Base-by-base conservation (phyloP, 2,113 vertebrate species). In the Trematocara marginatum region DNA sequence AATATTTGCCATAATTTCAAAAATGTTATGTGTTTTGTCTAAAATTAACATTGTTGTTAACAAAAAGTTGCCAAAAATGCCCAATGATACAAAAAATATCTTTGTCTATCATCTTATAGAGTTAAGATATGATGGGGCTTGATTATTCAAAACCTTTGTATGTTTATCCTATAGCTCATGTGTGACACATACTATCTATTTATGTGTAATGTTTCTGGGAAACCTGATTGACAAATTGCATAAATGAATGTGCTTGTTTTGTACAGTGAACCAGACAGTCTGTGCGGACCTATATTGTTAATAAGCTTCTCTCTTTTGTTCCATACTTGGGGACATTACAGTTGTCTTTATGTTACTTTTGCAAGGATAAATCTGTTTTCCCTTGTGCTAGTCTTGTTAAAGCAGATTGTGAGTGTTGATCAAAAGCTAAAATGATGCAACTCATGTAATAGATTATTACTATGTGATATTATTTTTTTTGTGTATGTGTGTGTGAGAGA, bases 61-160 rank as follows among this genome's bases (percentile, higher is more conserved):
- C 9, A 64, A 64, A 35, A 35, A 64, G 16, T 64, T 64, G 59
- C 31, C 16, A 61, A 4, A n/a, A 61, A 61, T n/a, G 1, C 16
- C 5, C 31, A 61, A 61, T 35, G 5, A 2, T 1, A 61, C 31
- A 61, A n/a, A 51, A 31, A 64, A 64, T n/a, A 61, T 61, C 15
- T 61, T 34, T 10, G 29, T 61, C 29, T 18, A 34, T 61, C 57
- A 34, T 0, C 57, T 6, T 35, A 35, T 16, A 61, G 16, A 34
- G 31, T 35, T 0, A 35, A 20, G 59, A 64, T 64, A 12, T 64
- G 59, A 20, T 1, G 16, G 29, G 0, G 59, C 18, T 20, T n/a
- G 4, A 7, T 64, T 38, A 64, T 38, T 64, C 34, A 38, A 64
- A 38, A 64, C 4, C 10, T 64, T 64, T 7, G 5, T 64, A 7